phyloP scores from a whole-genome alignment of 1,140 invertebrate species.

The Lordiphosa stackelbergi region DNA sequence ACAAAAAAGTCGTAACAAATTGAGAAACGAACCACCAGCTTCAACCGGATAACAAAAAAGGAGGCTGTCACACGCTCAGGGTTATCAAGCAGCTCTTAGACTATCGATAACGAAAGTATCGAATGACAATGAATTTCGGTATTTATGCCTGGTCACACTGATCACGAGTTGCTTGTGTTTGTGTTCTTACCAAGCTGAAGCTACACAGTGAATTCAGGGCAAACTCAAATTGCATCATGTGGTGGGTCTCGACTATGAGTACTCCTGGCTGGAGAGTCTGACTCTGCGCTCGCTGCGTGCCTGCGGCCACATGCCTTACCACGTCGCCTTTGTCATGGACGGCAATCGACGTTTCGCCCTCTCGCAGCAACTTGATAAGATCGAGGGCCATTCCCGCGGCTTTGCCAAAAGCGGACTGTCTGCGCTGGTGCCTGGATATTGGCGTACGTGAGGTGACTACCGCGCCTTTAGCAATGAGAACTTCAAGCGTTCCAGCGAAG shows the following conservation, averaged over 20 bases:
- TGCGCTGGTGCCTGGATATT: conserved; percentile 90
- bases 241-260: conserved; percentile 87
- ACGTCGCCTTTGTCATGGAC: conserved; percentile 99
- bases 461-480: conserved; percentile 99
- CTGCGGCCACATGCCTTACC: conserved; percentile 89
- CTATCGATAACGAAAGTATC: too few species aligned
- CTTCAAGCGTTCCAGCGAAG: conserved; percentile 94
- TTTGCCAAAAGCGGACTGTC: conserved; percentile 96
- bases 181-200: background rate
- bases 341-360: conserved; percentile 98
- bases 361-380: conserved; percentile 83
- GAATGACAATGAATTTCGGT: too few species aligned
- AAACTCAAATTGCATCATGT: conserved; percentile 78
- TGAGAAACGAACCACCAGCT: conserved; percentile 62
- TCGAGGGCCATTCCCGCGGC: conserved; percentile 93
- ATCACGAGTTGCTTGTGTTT: background rate
- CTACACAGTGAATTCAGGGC: too few species aligned
- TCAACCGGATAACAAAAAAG: conserved; percentile 75
- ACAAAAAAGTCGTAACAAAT: conserved; percentile 26
- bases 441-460: conserved; percentile 94
- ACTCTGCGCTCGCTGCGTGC: conserved; percentile 86
- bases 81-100: too few species aligned
- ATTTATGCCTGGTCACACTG: too few species aligned
- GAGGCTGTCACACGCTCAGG: conserved; percentile 27
- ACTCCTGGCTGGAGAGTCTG: conserved; percentile 86